Percentiles rank a stretch among this genome's conserved stretches.
Conservation (phyloP, 1,140 invertebrate species). For the Sinella curviseta region DNA sequence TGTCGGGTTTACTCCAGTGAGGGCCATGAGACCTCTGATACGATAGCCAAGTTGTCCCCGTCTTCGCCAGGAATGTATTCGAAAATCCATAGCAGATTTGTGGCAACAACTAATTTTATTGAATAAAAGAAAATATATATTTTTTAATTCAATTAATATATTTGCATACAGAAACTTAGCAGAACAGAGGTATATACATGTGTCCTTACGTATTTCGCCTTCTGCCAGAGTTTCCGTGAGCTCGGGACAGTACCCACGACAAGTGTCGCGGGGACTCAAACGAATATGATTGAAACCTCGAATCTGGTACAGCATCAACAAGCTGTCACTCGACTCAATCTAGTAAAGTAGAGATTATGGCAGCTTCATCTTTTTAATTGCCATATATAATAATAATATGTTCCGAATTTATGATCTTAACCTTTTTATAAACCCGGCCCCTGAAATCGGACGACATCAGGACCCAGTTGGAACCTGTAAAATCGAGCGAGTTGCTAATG, state of each 20-base stretch:
- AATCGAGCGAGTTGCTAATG: conserved; percentile 70
- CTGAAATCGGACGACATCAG: conserved; percentile 75
- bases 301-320: conserved; percentile 73
- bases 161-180: not conserved
- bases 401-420: conserved; percentile 47
- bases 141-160: not conserved
- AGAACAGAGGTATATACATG: not conserved
- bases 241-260: conserved; percentile 67
- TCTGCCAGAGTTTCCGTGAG: conserved; percentile 66
- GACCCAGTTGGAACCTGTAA: conserved; percentile 77
- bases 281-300: conserved; percentile 67
- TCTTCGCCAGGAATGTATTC: conserved; percentile 70
- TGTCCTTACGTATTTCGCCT: conserved; percentile 67
- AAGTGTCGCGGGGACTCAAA: conserved; percentile 68
- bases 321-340: conserved; percentile 68
- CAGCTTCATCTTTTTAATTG: not conserved
- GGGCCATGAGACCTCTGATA: conserved; percentile 72
- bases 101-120: conserved; percentile 65
- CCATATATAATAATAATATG: conserved; percentile 2
- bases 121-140: conserved; percentile 34
- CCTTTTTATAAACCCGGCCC: conserved; percentile 69
- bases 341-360: conserved; percentile 50
- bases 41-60: conserved; percentile 71
- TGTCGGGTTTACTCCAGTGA: conserved; percentile 42
- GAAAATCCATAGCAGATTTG: conserved; percentile 72